Evolutionary conservation across 2,797 vertebrate species (phyloP).

Genomic region (Eidolon dupreanum): DNA sequence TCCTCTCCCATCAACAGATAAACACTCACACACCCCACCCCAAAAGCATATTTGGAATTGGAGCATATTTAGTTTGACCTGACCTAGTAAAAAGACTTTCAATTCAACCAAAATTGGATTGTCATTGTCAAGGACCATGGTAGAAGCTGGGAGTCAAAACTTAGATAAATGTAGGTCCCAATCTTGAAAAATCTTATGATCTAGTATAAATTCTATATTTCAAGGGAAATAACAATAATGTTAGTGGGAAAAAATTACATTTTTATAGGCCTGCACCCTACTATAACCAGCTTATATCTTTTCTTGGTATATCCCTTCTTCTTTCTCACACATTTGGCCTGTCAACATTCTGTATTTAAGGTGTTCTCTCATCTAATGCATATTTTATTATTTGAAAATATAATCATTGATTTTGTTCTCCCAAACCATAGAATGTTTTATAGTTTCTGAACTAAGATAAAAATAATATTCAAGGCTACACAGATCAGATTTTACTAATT

Average conservation of each 20-base stretch:
- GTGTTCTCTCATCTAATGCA: neutral
- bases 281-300: neutral
- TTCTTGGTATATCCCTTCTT: neutral
- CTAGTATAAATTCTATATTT: neutral
- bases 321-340: neutral
- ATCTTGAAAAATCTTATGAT: neutral
- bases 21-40: neutral
- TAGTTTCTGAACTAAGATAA: constrained; percentile 38
- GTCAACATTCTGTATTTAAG: neutral
- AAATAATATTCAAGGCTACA: neutral
- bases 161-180: neutral
- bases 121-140: neutral
- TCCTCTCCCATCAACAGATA: neutral
- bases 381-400: neutral
- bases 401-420: constrained; percentile 34
- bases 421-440: neutral
- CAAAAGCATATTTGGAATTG: neutral
- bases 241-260: neutral
- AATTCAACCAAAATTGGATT: neutral
- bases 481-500: constrained; percentile 18
- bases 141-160: neutral
- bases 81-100: neutral
- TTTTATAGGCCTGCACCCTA: neutral
- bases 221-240: neutral
- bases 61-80: neutral